Base-by-base conservation (phyloP, 2,888 invertebrate genomes). In the Tortricodes alternella region DNA sequence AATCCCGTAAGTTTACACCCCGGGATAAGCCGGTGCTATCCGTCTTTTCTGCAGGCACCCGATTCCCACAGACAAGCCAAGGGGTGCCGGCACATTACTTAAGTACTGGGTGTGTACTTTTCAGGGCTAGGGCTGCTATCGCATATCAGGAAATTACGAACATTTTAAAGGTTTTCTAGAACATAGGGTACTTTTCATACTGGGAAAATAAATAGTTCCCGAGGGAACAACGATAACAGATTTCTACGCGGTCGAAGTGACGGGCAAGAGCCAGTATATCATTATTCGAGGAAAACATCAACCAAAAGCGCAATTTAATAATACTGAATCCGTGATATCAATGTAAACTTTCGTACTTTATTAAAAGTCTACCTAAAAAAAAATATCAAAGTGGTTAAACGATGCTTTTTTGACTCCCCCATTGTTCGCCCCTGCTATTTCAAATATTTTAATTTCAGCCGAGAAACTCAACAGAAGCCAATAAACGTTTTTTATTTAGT, bases 1-100 rank as follows among this genome's bases (percentile, higher is more conserved):
- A 88, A 87, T 86, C 89, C 83, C 77, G 78, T 78, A 80, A 83
- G 82, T 83, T 81, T 77, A 76, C 80, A 76, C 79, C 78, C 78
- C 73, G 65, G 78, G 78, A 75, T 85, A 83, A 88, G 83, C 79
- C 76, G 70, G 66, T 67, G 74, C 74, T 80, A 86, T 88, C 74
- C 83, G 79, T 85, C 88, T 89, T 87, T 84, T 87, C 82, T 74
- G 69, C 80, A 80, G 80, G 78, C 76, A 74, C 48, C 23, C 37
- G 48, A 11, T 46, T 44, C 35, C 46, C 58, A 35, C 43, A 46
- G 55, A 39, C 58, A 38, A 50, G 46, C 34, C 43, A 39, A 57
- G 58, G 62, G 62, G 59, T 58, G 63, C 55, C 60, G 70, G 69
- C 70, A 69, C 71, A 69, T 71, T 70, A 73, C 70, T 68, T 38